phyloP scores from a whole-genome alignment of 2,797 vertebrate species.

The Acrossocheilus wenchowensis region DNA sequence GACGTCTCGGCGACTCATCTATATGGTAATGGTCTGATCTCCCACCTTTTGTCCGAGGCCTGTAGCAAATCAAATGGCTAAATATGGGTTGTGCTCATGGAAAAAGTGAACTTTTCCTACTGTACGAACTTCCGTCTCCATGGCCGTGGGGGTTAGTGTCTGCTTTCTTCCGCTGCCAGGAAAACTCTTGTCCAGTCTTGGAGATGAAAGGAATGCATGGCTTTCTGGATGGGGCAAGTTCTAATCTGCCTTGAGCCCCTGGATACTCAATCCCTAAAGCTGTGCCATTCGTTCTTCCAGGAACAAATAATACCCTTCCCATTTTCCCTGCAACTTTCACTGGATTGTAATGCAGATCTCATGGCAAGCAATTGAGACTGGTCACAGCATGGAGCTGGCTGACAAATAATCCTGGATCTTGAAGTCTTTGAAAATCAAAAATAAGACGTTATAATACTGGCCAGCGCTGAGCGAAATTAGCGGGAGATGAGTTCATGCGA shows the following conservation, averaged over 20 bases:
- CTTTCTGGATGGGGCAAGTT: conserved; percentile 75
- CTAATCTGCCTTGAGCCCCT: conserved; percentile 79
- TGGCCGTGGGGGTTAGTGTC: conserved; percentile 62
- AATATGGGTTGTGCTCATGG: conserved; percentile 68
- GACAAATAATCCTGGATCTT: conserved; percentile 69
- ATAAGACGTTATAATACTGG: conserved; percentile 61
- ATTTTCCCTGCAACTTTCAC: conserved; percentile 78
- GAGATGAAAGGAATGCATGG: conserved; percentile 81
- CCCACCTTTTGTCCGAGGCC: conserved; percentile 70
- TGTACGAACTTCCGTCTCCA: conserved; percentile 44
- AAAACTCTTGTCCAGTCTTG: conserved; percentile 72
- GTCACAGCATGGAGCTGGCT: conserved; percentile 69
- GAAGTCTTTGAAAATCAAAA: conserved; percentile 77
- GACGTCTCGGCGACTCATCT: conserved; percentile 79
- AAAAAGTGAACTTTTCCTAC: conserved; percentile 55
- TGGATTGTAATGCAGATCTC: conserved; percentile 82
- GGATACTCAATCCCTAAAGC: conserved; percentile 78
- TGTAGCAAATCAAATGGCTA: conserved; percentile 71
- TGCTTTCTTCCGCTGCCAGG: conserved; percentile 79
- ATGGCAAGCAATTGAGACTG: conserved; percentile 66
- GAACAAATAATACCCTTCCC: conserved; percentile 79
- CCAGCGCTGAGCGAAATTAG: conserved; percentile 50
- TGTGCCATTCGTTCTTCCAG: conserved; percentile 76
- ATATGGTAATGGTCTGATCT: conserved; percentile 79
- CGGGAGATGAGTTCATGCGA: conserved; percentile 46